phyloP scores from a whole-genome alignment of 2,888 invertebrate species.

The Stenodema calcarata region DNA sequence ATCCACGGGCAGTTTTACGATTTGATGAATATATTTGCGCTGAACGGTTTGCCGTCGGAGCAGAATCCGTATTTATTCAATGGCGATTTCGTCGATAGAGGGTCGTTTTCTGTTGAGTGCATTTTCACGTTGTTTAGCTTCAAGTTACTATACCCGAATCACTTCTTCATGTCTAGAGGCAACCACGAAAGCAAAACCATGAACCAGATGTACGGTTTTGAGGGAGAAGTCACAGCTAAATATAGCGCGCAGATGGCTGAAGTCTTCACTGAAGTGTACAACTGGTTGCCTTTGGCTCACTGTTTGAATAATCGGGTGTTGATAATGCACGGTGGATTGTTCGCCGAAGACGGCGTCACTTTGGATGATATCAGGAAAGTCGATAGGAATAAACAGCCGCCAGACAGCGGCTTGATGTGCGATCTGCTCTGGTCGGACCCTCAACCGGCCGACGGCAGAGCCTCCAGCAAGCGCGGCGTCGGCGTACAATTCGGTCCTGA shows the following conservation, averaged over 20 bases:
- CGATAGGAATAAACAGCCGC: constrained; percentile 94
- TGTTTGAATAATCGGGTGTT: constrained; percentile 86
- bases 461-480: constrained; percentile 95
- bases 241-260: constrained; percentile 95
- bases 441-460: constrained; percentile 84
- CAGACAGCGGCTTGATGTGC: constrained; percentile 85
- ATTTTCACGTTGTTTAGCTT: constrained; percentile 97
- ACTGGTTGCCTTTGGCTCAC: constrained; percentile 95
- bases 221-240: constrained; percentile 96
- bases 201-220: constrained; percentile 99
- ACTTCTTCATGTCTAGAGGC: constrained; percentile 98
- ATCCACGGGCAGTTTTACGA: constrained; percentile 99
- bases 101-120: constrained; percentile 98
- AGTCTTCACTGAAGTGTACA: constrained; percentile 98
- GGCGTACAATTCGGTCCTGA: constrained; percentile 99
- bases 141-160: constrained; percentile 93
- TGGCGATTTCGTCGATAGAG: constrained; percentile 99
- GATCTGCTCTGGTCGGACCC: constrained; percentile 99
- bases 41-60: constrained; percentile 95
- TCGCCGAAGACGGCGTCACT: constrained; percentile 91
- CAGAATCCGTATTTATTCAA: constrained; percentile 97
- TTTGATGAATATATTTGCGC: constrained; percentile 94
- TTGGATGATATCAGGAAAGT: constrained; percentile 88
- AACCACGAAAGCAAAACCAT: constrained; percentile 98
- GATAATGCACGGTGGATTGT: constrained; percentile 96